phyloP scores from a whole-genome alignment of 2,797 vertebrate genomes.

The Scolopax rusticola region DNA sequence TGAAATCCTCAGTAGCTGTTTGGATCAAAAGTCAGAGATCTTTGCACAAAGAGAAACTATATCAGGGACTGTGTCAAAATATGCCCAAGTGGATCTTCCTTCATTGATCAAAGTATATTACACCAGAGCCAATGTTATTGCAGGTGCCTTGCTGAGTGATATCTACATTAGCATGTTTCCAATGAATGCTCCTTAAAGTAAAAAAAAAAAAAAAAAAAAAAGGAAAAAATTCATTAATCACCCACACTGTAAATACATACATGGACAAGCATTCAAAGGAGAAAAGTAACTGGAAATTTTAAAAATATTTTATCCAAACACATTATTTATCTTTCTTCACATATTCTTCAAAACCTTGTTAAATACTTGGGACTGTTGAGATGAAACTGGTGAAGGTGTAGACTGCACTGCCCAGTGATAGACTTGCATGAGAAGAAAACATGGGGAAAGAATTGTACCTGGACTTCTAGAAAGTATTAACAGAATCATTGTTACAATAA shows the following conservation, averaged over 20 bases:
- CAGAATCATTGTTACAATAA: neutral
- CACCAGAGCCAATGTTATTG: neutral
- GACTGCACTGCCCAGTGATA: neutral
- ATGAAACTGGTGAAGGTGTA: neutral
- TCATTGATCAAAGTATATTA: neutral
- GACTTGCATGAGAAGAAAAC: neutral
- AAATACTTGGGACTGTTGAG: neutral
- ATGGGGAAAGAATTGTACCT: neutral
- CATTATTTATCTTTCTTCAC: neutral
- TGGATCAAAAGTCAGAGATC: neutral
- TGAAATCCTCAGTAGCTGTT: neutral
- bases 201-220: neutral
- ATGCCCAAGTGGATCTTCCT: neutral
- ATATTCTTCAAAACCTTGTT: neutral
- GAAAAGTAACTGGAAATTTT: neutral
- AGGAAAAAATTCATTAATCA: too few species aligned
- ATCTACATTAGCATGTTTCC: neutral
- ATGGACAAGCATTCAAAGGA: neutral
- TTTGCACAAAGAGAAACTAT: neutral
- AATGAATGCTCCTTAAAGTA: neutral
- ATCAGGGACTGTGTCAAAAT: neutral
- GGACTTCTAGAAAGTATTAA: neutral
- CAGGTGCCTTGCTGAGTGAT: neutral
- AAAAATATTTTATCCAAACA: neutral
- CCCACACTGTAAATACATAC: neutral